phyloP scores from a whole-genome alignment of 2,888 invertebrate species.

The Sarcophaga variegata region DNA sequence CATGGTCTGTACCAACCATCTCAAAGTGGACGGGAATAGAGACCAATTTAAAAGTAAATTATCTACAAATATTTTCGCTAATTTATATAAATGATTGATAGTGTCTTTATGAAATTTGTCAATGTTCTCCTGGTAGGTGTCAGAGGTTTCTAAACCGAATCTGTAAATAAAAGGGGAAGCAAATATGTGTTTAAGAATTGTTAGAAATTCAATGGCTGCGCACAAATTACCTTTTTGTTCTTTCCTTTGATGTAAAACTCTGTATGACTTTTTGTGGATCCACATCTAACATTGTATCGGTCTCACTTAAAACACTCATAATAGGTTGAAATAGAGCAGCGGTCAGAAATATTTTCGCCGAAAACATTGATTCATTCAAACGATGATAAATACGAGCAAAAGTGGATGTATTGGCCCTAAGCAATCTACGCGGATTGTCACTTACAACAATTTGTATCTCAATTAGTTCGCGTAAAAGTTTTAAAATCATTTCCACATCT shows the following conservation, averaged over 20 bases:
- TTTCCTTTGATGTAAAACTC: conserved; percentile 77
- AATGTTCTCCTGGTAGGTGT: conserved; percentile 88
- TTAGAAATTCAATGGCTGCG: not conserved
- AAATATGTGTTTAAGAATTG: not conserved
- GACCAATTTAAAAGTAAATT: conserved; percentile 93
- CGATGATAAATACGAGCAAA: conserved; percentile 93
- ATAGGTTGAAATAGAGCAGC: conserved; percentile 96
- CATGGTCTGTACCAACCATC: conserved; percentile 95
- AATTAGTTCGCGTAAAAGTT: conserved; percentile 86
- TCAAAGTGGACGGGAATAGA: conserved; percentile 93
- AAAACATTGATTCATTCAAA: conserved; percentile 93
- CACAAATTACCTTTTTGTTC: conserved; percentile 84
- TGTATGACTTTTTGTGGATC: conserved; percentile 91
- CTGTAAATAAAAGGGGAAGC: conserved; percentile 82
- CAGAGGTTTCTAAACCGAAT: conserved; percentile 89
- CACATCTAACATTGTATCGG: conserved; percentile 94
- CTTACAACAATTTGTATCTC: conserved; percentile 87
- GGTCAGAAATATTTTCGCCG: conserved; percentile 95
- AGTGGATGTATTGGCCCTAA: conserved; percentile 93
- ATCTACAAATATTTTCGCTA: conserved; percentile 91
- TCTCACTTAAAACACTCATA: conserved; percentile 93
- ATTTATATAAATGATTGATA: conserved; percentile 89
- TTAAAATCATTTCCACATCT: conserved; percentile 87
- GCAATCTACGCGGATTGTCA: conserved; percentile 88
- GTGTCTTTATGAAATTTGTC: conserved; percentile 91